Evolutionary conservation across 2,113 vertebrate genomes (phyloP), one percentile per base, ranked within the genome.

Genomic region (Illadopsis cleaveri): DNA sequence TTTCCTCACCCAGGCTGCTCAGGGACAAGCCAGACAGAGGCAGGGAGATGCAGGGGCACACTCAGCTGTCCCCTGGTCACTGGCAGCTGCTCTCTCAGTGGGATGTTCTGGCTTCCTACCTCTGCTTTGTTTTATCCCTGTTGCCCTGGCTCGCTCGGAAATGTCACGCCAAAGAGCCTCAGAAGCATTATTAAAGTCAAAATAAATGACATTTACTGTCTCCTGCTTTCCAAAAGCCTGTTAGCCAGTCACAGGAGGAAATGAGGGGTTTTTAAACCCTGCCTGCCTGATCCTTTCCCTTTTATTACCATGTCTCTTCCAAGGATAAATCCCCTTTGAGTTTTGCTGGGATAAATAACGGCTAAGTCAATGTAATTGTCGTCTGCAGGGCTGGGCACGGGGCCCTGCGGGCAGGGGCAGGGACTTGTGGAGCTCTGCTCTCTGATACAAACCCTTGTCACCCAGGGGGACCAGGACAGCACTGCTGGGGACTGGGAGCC

Each of bases 171-270:
- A 21, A 73, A 92, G 78, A 86, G 82, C 64, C 91, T 89, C 69
- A 54, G 64, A 72, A 86, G 82, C 54, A 69, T 84, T 86, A 83
- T 79, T 91, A 75, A 93, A 89, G 90, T 93, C 42, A 89, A 62
- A 86, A 86, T 53, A 93, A 94, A 89, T 72, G 85, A 50, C 81
- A 54, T 58, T 82, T 76, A 53, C 88, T 86, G 72, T 82, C 72
- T 68, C 42, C 47, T 64, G 84, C 72, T 80, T 80, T 86, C 91
- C 58, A 28, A 64, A 83, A 83, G 77, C 68, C 72, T 61, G 53
- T 86, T 89, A 86, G 72, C 28, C 53, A 38, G 77, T 50, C 77
- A 38, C 77, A 64, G 58, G 66, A 86, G 83, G 78, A 80, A 76
- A 80, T 25, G 9, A 62, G 33, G 21, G 53, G 45, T 10, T 82